Evolutionary conservation across 1,140 invertebrate species (phyloP).

Genomic region (Aphaenogaster floridana): DNA sequence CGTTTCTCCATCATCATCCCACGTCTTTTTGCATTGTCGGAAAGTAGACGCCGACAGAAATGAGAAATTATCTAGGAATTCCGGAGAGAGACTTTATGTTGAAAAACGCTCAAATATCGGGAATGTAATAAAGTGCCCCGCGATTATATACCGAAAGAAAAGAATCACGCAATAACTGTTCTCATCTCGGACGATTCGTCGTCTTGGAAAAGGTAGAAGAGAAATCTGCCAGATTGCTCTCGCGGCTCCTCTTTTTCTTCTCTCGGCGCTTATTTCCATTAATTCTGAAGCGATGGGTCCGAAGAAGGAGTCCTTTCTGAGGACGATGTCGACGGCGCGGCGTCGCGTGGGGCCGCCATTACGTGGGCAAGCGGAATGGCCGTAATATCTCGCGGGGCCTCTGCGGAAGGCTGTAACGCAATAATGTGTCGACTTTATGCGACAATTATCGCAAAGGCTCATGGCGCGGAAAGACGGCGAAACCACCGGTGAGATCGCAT

Average conservation of each 20-base stretch:
- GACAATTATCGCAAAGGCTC: conserved; percentile 84
- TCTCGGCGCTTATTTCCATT: conserved; percentile 57
- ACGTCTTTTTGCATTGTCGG: conserved; percentile 21
- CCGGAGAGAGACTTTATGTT: not conserved
- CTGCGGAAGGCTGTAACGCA: conserved; percentile 81
- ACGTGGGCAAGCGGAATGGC: conserved; percentile 72
- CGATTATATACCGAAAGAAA: not conserved
- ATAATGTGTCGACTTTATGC: conserved; percentile 86
- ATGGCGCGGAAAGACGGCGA: conserved; percentile 79
- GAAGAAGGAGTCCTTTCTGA: conserved; percentile 34
- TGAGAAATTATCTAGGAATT: conserved; percentile 49
- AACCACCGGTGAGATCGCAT: conserved; percentile 77
- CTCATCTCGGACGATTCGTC: not conserved
- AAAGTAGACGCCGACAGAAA: conserved; percentile 23
- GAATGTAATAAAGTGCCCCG: not conserved
- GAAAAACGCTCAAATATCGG: not conserved
- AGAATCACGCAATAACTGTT: conserved; percentile 3
- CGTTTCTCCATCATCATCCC: not conserved
- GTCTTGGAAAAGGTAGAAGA: conserved; percentile 34
- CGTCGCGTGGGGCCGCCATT: conserved; percentile 81
- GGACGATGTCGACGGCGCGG: conserved; percentile 43
- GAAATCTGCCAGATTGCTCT: conserved; percentile 16
- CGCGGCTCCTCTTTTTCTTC: not conserved
- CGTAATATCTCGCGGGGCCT: conserved; percentile 80
- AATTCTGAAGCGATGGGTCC: conserved; percentile 54